phyloP scores from a whole-genome alignment of 2,888 invertebrate genomes.

The Dendrolimus houi region DNA sequence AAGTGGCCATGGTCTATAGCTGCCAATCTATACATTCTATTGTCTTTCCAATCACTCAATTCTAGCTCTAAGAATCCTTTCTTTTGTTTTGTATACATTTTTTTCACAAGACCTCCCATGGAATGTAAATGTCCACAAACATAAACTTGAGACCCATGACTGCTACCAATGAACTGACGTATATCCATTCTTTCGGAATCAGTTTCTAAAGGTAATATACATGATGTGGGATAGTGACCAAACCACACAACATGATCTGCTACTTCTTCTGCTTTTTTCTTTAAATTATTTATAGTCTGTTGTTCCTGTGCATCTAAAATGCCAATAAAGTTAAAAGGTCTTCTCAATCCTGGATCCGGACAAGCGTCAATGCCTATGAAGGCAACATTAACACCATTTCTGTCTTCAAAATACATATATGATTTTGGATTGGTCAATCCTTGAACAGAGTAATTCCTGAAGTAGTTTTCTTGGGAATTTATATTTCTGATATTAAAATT shows the following conservation, averaged over 20 bases:
- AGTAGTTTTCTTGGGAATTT: conserved; percentile 84
- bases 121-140: conserved; percentile 94
- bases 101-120: conserved; percentile 84
- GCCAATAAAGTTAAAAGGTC: conserved; percentile 95
- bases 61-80: conserved; percentile 91
- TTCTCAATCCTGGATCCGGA: conserved; percentile 88
- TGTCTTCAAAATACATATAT: conserved; percentile 78
- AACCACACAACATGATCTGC: conserved; percentile 78
- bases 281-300: conserved; percentile 71
- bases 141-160: conserved; percentile 82
- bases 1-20: conserved; percentile 94
- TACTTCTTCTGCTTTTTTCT: conserved; percentile 66
- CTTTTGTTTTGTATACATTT: conserved; percentile 92
- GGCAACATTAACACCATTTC: conserved; percentile 80
- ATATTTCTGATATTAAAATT: conserved; percentile 88
- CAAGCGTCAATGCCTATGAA: conserved; percentile 93
- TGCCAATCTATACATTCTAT: conserved; percentile 87
- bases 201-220: conserved; percentile 80
- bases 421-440: conserved; percentile 82
- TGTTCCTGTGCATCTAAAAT: conserved; percentile 78
- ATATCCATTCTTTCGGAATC: conserved; percentile 65
- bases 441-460: conserved; percentile 86
- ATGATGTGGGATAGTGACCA: conserved; percentile 95
- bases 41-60: conserved; percentile 94
- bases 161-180: conserved; percentile 76